Percentiles rank a stretch among this genome's conserved stretches.
These are phyloP conservation scores for Notiomystis cincta DNA, from an alignment of 2,113 vertebrate species.

Conservation along the genomic window DNA sequence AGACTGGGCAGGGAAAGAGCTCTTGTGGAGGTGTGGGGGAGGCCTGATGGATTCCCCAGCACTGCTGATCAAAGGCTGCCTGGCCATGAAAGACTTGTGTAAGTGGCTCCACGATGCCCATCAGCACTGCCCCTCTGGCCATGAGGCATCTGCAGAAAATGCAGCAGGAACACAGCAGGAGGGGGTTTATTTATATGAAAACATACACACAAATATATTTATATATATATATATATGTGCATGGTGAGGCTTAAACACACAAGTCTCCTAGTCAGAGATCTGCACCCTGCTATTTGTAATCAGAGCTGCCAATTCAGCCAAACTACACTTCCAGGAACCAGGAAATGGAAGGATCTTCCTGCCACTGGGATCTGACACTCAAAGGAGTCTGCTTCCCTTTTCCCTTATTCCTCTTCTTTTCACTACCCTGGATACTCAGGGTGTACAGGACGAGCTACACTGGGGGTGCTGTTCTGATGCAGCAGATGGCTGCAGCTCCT, in stretches of 20 bases:
- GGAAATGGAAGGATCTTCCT: neutral
- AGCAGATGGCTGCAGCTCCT: neutral
- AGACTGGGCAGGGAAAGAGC: neutral
- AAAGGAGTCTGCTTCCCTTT: neutral
- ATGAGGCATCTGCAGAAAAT: neutral
- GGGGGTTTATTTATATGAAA: neutral
- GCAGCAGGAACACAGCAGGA: neutral
- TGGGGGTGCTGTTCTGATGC: fast-evolving
- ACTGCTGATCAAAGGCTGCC: neutral
- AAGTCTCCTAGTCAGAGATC: neutral
- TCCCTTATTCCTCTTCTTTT: neutral
- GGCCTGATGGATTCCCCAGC: neutral
- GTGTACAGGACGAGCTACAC: neutral
- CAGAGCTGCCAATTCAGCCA: neutral
- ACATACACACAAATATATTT: fast-evolving
- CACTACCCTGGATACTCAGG: neutral
- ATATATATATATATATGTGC: too few species aligned
- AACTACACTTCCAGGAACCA: neutral
- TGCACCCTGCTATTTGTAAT: neutral
- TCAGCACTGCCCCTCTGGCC: neutral
- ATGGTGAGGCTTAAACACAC: neutral
- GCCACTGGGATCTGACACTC: neutral
- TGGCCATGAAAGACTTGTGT: neutral
- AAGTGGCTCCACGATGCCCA: neutral
- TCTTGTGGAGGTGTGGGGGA: neutral